Evolutionary conservation across 2,888 invertebrate genomes (phyloP).

Genomic region (Phaonia tiefii): DNA sequence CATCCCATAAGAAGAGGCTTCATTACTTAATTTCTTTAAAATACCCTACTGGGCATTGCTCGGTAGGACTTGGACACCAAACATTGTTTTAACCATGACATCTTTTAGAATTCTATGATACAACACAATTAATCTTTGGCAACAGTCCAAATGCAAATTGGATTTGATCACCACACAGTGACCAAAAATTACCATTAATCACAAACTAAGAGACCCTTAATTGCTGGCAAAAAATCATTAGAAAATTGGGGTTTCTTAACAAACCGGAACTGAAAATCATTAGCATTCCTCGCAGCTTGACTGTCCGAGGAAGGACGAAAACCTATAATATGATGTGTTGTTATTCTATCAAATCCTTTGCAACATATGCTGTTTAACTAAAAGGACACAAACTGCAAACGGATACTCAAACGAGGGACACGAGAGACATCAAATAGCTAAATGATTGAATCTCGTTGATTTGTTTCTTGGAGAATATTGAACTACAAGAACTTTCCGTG

Average conservation of each 20-base stretch:
- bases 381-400: background rate
- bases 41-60: background rate
- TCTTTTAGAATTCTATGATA: conserved; percentile 49
- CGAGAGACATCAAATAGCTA: no score
- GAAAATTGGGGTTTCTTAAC: conserved; percentile 14
- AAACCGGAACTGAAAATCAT: conserved; percentile 75
- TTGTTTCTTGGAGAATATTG: background rate
- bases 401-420: background rate
- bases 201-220: no score
- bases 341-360: conserved; percentile 53
- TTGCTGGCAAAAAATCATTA: no score
- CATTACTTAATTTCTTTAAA: no score
- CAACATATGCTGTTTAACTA: conserved; percentile 30
- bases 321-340: no score
- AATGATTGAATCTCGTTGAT: conserved; percentile 4
- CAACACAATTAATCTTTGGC: no score
- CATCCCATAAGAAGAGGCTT: no score
- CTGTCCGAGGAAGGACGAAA: conserved; percentile 61
- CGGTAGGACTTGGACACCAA: no score
- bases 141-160: no score
- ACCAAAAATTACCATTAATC: conserved; percentile 66
- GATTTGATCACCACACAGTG: no score
- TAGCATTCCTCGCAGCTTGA: conserved; percentile 65
- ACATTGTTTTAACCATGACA: conserved; percentile 40
- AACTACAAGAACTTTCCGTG: conserved; percentile 33